Base-by-base conservation (phyloP, 2,797 vertebrate species). In the Lemur catta region DNA sequence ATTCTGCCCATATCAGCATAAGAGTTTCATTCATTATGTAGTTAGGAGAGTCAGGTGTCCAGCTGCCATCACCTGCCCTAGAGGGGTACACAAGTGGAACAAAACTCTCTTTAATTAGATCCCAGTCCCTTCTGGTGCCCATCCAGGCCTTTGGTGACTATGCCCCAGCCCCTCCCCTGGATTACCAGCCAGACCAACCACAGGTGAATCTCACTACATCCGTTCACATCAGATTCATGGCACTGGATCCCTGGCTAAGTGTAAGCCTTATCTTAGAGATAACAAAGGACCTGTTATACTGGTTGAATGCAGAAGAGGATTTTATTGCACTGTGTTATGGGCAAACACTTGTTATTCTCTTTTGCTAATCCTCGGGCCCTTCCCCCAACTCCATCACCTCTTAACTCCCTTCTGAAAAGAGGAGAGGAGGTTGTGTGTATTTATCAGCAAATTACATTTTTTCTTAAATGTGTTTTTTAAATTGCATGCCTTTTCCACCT, bases 391-490 rank as follows among this genome's bases (percentile, higher is more conserved):
- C 8, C 43, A 14, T 41, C 48, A 57, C 43, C 30, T 28, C 43
- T 69, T 91, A 89, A 89, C 14, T 80, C 18, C 14, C 55, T 82
- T 61, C 61, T 46, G 89, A 65, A 85, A 67, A 69, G 55, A 46
- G 67, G 65, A 69, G 57, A 69, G 75, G n/a, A 30, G 20, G 26
- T 57, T 38, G 7, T 80, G 20, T 80, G 20, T 61, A 38, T 59
- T 50, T 46, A 57, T 50, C 4, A 65, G 30, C 71, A 38, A 43
- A 24, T 30, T 6, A n/a, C 24, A 75, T 67, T 33, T 89, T 94
- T 95, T 82, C 24, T 86, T 50, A 85, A 93, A 38, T 41, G 57
- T 82, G 15, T 87, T 85, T 96, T 93, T 63, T 35, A 46, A 93
- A 65, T 33, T 43, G n/a, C 41, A 52, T 26, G 38, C 35, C 46